Conservation (phyloP, 2,888 invertebrate species). For the Anoplius nigerrimus region DNA sequence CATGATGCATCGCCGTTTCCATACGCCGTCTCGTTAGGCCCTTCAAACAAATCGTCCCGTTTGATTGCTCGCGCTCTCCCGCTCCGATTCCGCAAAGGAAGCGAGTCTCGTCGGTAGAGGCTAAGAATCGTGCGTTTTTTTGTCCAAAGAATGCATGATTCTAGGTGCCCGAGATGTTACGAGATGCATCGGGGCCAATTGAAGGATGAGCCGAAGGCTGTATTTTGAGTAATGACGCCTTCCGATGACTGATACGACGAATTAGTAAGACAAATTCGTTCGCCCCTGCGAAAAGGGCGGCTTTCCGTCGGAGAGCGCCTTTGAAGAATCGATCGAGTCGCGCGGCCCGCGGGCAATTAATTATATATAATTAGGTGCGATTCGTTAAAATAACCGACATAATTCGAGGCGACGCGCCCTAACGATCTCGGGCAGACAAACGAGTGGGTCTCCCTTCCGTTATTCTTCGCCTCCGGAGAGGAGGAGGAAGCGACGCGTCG, state of each 20-base stretch:
- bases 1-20: slow-evolving; percentile 57
- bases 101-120: too few relatives aligned
- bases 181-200: too few relatives aligned
- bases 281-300: too few relatives aligned
- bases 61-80: neutral
- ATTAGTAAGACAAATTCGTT: slow-evolving; percentile 29
- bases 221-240: slow-evolving; percentile 1
- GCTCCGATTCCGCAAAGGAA: neutral
- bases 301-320: neutral
- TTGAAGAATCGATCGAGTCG: slow-evolving; percentile 32
- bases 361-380: slow-evolving; percentile 70
- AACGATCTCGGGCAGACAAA: slow-evolving; percentile 58
- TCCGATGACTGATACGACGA: slow-evolving; percentile 48
- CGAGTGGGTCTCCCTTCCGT: slow-evolving; percentile 44
- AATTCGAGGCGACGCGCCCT: slow-evolving; percentile 45
- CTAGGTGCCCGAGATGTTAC: too few relatives aligned
- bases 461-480: slow-evolving; percentile 44
- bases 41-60: slow-evolving; percentile 23
- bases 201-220: slow-evolving; percentile 19
- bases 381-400: slow-evolving; percentile 67
- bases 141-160: too few relatives aligned
- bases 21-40: slow-evolving; percentile 55
- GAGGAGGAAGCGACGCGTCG: slow-evolving; percentile 72
- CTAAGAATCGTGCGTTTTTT: too few relatives aligned
- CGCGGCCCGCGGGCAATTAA: slow-evolving; percentile 54